A percentile compares a stretch with the other conserved stretches of the same genome.
Conservation (phyloP, 2,888 invertebrate species). For the Poecilus cupreus region DNA sequence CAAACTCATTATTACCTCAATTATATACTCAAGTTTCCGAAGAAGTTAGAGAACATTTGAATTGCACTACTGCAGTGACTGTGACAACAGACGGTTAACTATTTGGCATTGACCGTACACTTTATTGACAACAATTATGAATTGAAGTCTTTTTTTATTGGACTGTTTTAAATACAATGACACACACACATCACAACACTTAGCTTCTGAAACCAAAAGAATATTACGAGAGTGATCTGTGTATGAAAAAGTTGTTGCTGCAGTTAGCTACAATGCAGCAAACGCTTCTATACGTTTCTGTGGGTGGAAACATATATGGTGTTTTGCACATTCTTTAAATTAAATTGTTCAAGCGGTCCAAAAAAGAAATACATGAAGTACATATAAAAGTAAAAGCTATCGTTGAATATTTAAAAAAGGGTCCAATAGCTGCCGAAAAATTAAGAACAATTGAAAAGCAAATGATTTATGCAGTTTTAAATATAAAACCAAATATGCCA, state of each 20-base stretch:
- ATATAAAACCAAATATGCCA: slow-evolving; percentile 36
- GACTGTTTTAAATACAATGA: slow-evolving; percentile 60
- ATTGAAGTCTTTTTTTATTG: slow-evolving; percentile 63
- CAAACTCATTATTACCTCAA: too few species aligned
- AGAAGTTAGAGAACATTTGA: too few species aligned
- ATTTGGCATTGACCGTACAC: slow-evolving; percentile 64
- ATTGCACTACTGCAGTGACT: not conserved
- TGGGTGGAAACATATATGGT: slow-evolving; percentile 63
- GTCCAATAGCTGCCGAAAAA: slow-evolving; percentile 21
- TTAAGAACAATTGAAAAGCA: not conserved
- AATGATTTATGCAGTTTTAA: slow-evolving; percentile 36
- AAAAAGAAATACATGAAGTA: not conserved
- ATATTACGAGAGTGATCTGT: slow-evolving; percentile 64
- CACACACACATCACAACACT: slow-evolving; percentile 64
- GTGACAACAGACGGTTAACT: slow-evolving; percentile 64
- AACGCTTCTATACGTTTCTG: slow-evolving; percentile 63
- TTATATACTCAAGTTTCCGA: too few species aligned
- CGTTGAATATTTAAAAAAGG: slow-evolving; percentile 37
- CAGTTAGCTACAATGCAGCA: slow-evolving; percentile 65
- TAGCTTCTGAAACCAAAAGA: slow-evolving; percentile 63
- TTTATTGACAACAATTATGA: slow-evolving; percentile 64
- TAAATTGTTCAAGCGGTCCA: slow-evolving; percentile 62
- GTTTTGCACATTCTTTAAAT: slow-evolving; percentile 66
- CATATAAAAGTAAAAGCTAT: slow-evolving; percentile 36
- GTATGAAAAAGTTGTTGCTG: slow-evolving; percentile 64